Percentiles rank a stretch among this genome's conserved stretches.
phyloP scores from a whole-genome alignment of 2,797 vertebrate genomes.

The Dipus sagitta region DNA sequence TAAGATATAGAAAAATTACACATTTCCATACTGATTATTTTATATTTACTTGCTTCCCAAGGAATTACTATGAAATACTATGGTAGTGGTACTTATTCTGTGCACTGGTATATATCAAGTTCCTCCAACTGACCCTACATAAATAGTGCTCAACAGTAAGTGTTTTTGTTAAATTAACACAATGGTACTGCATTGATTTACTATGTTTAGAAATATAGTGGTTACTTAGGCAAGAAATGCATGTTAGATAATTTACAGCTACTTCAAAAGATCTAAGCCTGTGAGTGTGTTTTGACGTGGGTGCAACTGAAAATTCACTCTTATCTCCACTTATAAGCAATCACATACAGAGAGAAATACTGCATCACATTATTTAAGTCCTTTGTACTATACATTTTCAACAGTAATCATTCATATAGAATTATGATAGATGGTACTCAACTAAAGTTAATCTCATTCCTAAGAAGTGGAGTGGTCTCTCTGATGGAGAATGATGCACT shows the following conservation, averaged over 20 bases:
- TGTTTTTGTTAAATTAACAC: slow-evolving; percentile 7
- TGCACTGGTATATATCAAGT: neutral
- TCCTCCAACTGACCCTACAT: neutral
- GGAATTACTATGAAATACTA: neutral
- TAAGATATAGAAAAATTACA: neutral
- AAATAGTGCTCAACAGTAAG: neutral
- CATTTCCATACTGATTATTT: neutral
- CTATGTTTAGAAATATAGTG: neutral
- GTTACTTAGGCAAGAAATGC: neutral
- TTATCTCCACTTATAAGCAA: neutral
- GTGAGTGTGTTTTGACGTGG: neutral
- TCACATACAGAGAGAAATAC: neutral
- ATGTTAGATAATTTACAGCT: neutral
- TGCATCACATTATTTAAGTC: neutral
- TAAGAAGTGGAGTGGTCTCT: neutral
- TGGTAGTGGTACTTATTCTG: neutral
- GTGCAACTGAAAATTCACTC: neutral
- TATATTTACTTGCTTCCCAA: neutral
- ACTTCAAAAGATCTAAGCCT: neutral
- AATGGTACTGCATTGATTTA: neutral
- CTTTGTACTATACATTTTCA: neutral
- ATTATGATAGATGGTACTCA: neutral
- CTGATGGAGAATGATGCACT: slow-evolving; percentile 60
- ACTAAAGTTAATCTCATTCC: neutral
- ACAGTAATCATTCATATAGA: neutral